These are phyloP conservation scores for Amblyopsis hoosieri DNA, from an alignment of 2,797 vertebrate species.

Conservation along the genomic window DNA sequence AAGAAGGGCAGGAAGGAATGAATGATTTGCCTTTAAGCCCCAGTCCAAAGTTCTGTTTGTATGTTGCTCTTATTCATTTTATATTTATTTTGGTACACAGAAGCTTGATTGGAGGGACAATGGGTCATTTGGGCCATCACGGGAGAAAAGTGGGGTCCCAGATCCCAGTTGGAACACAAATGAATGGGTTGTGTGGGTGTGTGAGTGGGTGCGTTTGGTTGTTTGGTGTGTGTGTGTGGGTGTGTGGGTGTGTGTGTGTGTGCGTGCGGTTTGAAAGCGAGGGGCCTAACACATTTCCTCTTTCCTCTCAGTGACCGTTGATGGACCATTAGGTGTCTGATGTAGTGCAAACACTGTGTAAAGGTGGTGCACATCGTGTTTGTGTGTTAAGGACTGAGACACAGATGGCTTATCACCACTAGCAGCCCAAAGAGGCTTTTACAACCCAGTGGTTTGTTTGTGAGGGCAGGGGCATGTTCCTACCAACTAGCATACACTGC, in stretches of 20 bases:
- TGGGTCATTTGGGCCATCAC: conserved; percentile 46
- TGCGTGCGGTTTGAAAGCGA: conserved; percentile 30
- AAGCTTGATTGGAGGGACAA: conserved; percentile 36
- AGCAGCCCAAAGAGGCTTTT: conserved; percentile 25
- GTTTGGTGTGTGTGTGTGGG: conserved; percentile 16
- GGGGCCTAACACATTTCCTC: conserved; percentile 52
- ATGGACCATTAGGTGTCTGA: conserved; percentile 41
- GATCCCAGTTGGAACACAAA: conserved; percentile 62
- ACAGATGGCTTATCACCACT: conserved; percentile 29
- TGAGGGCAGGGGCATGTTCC: conserved; percentile 1
- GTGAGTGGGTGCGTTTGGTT: background rate
- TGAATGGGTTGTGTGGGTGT: conserved; percentile 52
- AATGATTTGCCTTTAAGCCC: no score
- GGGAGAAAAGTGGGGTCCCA: conserved; percentile 46
- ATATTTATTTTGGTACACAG: conserved; percentile 65
- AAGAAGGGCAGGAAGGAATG: no score
- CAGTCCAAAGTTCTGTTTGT: conserved; percentile 10
- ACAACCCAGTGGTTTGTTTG: conserved; percentile 11
- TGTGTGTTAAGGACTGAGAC: conserved; percentile 18
- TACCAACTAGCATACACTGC: conserved; percentile 2
- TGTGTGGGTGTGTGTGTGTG: conserved; percentile 29
- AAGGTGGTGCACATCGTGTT: conserved; percentile 17
- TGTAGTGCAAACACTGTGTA: conserved; percentile 50
- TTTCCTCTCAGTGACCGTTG: conserved; percentile 40
- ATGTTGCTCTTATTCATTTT: conserved; percentile 28